Evolutionary conservation across 2,888 invertebrate species (phyloP).

Genomic region (Luperina nickerlii): DNA sequence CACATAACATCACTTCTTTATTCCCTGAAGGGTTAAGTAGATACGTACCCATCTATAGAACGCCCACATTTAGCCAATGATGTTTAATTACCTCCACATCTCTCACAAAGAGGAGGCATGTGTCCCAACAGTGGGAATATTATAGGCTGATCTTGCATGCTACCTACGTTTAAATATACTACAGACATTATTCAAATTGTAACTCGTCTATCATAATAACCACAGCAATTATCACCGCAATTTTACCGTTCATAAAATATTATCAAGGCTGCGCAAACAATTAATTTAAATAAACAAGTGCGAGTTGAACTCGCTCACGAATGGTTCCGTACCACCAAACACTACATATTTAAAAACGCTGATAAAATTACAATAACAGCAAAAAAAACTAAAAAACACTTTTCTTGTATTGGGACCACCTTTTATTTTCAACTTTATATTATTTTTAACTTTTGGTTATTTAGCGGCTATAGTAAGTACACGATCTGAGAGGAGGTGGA

Average conservation of each 20-base stretch:
- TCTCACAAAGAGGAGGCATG: background rate
- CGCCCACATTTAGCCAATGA: too few relatives aligned
- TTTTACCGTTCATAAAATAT: conserved; percentile 11
- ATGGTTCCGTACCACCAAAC: background rate
- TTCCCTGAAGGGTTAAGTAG: too few relatives aligned
- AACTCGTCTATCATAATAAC: conserved; percentile 5
- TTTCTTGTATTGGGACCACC: background rate
- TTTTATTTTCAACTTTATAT: background rate
- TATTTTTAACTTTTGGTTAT: background rate
- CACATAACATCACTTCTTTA: too few relatives aligned
- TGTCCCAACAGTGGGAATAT: background rate
- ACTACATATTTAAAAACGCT: background rate
- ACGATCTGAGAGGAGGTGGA: background rate
- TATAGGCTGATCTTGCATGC: background rate
- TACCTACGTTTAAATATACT: background rate
- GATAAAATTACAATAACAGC: background rate
- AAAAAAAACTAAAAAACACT: background rate
- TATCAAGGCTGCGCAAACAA: conserved; percentile 22
- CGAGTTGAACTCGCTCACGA: background rate
- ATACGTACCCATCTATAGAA: too few relatives aligned
- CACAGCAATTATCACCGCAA: background rate
- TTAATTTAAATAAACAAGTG: conserved; percentile 7
- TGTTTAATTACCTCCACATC: too few relatives aligned
- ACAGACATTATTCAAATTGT: background rate
- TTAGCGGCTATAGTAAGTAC: background rate